Percentiles rank a stretch among this genome's conserved stretches.
Evolutionary conservation across 92 coral and sea anemone genomes (phyloP).

Genomic region (Nematostella vectensis): DNA sequence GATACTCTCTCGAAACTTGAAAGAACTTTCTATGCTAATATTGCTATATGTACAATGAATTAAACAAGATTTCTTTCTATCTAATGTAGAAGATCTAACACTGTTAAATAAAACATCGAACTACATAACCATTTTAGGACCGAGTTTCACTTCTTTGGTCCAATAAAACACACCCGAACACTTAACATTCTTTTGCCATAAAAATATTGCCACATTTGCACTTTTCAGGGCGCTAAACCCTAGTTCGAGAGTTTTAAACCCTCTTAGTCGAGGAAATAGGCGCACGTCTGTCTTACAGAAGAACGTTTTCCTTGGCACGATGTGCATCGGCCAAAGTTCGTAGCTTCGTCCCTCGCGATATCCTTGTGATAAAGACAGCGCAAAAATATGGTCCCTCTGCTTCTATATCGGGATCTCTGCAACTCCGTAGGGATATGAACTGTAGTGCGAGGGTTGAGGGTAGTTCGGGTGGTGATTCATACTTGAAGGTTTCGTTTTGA

Average conservation of each 20-base stretch:
- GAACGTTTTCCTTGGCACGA: background rate
- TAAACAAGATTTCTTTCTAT: too few relatives aligned
- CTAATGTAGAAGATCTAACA: too few relatives aligned
- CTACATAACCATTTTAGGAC: too few relatives aligned
- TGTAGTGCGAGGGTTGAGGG: slow-evolving; percentile 75
- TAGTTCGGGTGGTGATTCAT: slow-evolving; percentile 73
- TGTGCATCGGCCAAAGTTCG: too few relatives aligned
- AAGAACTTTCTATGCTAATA: background rate
- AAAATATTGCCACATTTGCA: too few relatives aligned
- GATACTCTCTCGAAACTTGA: too few relatives aligned
- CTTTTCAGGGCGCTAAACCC: background rate
- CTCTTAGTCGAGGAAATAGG: background rate
- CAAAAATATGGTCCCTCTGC: too few relatives aligned
- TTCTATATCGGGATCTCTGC: slow-evolving; percentile 78
- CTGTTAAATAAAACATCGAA: too few relatives aligned
- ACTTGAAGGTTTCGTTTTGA: slow-evolving; percentile 64
- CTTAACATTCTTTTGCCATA: too few relatives aligned
- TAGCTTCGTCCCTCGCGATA: too few relatives aligned
- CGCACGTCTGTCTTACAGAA: background rate
- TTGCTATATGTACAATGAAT: background rate
- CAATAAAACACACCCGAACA: background rate
- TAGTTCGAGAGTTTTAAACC: background rate
- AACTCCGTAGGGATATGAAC: slow-evolving; percentile 70
- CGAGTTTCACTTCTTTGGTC: background rate
- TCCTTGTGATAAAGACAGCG: background rate